Percentiles rank a stretch among this genome's conserved stretches.
phyloP scores from a whole-genome alignment of 1,140 invertebrate genomes.

The Solenopsis invicta region DNA sequence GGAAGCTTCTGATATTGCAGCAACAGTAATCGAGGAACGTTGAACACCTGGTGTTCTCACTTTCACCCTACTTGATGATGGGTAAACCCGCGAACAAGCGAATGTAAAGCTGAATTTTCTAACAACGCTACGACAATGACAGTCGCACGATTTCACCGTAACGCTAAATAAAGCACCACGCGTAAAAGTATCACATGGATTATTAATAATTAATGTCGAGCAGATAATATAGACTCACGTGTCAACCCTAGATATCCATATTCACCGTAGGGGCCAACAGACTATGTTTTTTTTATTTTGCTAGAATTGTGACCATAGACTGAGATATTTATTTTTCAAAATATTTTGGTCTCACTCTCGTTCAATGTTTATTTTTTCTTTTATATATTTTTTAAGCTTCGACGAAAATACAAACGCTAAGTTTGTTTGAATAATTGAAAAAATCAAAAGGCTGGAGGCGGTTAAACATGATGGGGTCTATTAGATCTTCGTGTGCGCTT shows the following conservation, averaged over 20 bases:
- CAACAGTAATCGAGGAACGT: conserved; percentile 41
- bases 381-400: not conserved
- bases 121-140: conserved; percentile 9
- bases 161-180: conserved; percentile 40
- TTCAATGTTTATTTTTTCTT: conserved; percentile 2
- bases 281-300: not conserved
- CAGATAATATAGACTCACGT: not conserved
- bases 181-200: conserved; percentile 28
- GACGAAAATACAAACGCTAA: not conserved
- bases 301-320: not conserved
- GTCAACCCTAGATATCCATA: not conserved
- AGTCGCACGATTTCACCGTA: not conserved
- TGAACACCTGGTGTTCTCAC: conserved; percentile 52
- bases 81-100: not conserved
- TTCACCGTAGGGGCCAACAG: not conserved
- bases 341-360: not conserved
- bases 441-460: not conserved
- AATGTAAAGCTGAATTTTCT: conserved; percentile 38
- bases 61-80: conserved; percentile 40
- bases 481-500: conserved; percentile 11
- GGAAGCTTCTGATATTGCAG: conserved; percentile 27
- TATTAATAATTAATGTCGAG: conserved; percentile 39
- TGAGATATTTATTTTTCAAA: not conserved
- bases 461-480: conserved; percentile 1
- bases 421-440: conserved; percentile 4